Base-by-base conservation (phyloP, 2,888 invertebrate genomes). In the Drosophila mayaguana region DNA sequence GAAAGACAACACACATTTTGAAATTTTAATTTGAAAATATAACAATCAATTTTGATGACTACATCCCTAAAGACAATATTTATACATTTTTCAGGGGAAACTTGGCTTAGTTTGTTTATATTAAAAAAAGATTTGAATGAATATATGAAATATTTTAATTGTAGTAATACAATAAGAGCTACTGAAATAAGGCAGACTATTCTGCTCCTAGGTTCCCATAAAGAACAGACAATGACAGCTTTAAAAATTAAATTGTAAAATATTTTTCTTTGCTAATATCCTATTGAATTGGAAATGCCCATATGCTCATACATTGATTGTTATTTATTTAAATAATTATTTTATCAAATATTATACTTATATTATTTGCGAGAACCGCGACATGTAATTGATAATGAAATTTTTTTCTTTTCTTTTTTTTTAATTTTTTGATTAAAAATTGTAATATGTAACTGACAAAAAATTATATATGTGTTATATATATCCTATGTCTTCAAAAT, bases 401-500 rank as follows among this genome's bases (percentile, higher is more conserved):
- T 3, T 3, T 3, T 6, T 32, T 18, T 20, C 5, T 20, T 56
- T 53, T 48, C 36, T 45, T 20, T 9, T 20, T 56, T 53, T 48
- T 40, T 45, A 60, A 43, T 72, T 56, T 56, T 38, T 20, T 43
- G 22, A 22, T 55, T 59, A 16, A 53, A 60, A 42, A 38, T 54
- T 65, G 28, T 50, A 72, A 28, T 42, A 34, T 34, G 9, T 59
- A 66, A 63, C 72, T 56, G 46, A 45, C 43, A 20, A 60, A 75
- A 66, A 34, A 32, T 32, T 55, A 55, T 22, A 34, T 56, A 46
- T 57, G 46, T 60, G 34, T 18, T 61, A 38, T 53, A 50, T 51
- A 63, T 74, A 75, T 42, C 12, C 25, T 64, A 75, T 46, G 61
- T 48, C 42, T 63, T 45, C 56, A 63, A 60, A 62, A 59, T 14